Evolutionary conservation across 1,140 invertebrate species (phyloP).

Genomic region (Cryptotermes secundus): DNA sequence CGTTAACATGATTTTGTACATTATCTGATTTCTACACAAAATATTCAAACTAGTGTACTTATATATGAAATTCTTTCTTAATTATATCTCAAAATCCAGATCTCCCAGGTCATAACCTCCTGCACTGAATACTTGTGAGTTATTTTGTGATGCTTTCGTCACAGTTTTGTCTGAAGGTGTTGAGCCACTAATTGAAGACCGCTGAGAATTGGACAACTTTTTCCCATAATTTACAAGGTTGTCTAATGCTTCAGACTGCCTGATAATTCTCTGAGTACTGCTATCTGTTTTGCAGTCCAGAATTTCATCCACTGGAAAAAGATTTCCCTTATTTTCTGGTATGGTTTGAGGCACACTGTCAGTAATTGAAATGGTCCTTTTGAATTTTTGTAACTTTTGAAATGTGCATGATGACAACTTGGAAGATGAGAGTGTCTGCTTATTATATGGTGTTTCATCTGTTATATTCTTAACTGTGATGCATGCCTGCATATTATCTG

Average conservation of each 20-base stretch:
- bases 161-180: neutral
- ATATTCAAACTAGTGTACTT: no score
- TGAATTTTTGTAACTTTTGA: conserved; percentile 18
- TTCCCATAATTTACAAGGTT: conserved; percentile 25
- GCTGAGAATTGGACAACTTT: conserved; percentile 20
- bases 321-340: no score
- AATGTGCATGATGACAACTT: neutral
- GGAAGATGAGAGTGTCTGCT: neutral
- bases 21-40: no score
- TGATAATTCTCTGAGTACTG: neutral
- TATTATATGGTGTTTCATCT: neutral
- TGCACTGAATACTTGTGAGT: neutral
- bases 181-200: neutral
- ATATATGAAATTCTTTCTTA: no score
- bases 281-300: no score
- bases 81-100: neutral
- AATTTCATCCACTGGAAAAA: no score
- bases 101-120: neutral
- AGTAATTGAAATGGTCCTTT: neutral
- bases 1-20: no score
- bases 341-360: neutral
- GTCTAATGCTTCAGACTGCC: neutral
- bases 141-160: neutral
- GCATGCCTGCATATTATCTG: neutral
- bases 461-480: neutral